phyloP scores from a whole-genome alignment of 2,888 invertebrate species.

The Drosophila stalkeri region DNA sequence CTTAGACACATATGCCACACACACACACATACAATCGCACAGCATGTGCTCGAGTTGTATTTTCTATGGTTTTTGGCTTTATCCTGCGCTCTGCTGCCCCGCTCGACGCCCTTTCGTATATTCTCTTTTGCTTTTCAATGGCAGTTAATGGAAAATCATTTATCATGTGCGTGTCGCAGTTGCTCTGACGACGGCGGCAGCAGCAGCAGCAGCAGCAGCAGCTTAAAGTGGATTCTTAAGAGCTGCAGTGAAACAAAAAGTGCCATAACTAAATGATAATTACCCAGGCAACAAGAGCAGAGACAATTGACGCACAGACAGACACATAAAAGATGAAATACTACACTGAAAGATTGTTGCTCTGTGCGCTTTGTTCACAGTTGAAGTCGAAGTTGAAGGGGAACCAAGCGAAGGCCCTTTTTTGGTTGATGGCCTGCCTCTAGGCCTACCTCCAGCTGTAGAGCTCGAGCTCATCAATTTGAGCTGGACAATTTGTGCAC shows the following conservation, averaged over 20 bases:
- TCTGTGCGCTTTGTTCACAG: background rate
- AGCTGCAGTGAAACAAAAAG: slow-evolving; percentile 56
- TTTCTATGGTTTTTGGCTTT: slow-evolving; percentile 35
- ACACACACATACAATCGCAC: slow-evolving; percentile 14
- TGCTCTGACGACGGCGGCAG: background rate
- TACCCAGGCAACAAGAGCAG: slow-evolving; percentile 39
- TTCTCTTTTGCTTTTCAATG: slow-evolving; percentile 53
- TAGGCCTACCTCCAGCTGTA: slow-evolving; percentile 1
- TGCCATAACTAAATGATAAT: slow-evolving; percentile 80
- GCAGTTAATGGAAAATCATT: slow-evolving; percentile 82
- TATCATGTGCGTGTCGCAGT: slow-evolving; percentile 74
- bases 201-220: background rate
- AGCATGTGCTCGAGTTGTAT: slow-evolving; percentile 28
- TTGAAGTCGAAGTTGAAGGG: background rate
- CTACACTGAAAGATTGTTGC: slow-evolving; percentile 37
- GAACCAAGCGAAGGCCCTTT: slow-evolving; percentile 9
- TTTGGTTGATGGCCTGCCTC: background rate
- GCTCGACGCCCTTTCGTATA: slow-evolving; percentile 21
- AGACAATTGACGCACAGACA: slow-evolving; percentile 1
- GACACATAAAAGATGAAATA: slow-evolving; percentile 48
- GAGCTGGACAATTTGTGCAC: slow-evolving; percentile 61
- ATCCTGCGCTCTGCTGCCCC: slow-evolving; percentile 29
- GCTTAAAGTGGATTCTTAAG: slow-evolving; percentile 38
- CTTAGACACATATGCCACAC: background rate
- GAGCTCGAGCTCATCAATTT: slow-evolving; percentile 40